phyloP scores from a whole-genome alignment of 1,140 invertebrate genomes.

The Ectropis grisescens region DNA sequence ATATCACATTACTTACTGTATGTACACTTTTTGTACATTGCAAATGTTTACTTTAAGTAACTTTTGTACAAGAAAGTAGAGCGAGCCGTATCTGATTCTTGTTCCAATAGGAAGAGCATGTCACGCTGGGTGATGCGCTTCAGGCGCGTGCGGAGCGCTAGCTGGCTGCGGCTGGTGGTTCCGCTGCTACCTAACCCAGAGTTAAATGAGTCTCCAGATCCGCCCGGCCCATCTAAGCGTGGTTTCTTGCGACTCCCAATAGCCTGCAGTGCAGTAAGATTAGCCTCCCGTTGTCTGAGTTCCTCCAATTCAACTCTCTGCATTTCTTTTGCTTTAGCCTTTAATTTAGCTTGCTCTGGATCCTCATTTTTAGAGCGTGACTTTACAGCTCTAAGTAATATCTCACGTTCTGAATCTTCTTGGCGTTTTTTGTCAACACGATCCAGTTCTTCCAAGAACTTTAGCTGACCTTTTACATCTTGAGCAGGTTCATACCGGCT shows the following conservation, averaged over 20 bases:
- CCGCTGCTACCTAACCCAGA: too few relatives aligned
- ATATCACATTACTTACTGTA: too few relatives aligned
- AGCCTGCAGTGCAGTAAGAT: conserved; percentile 94
- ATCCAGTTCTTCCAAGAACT: conserved; percentile 97
- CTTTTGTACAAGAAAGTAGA: conserved; percentile 87
- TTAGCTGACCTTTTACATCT: conserved; percentile 93
- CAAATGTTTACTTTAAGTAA: conserved; percentile 83
- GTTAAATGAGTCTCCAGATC: conserved; percentile 4
- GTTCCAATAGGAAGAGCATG: conserved; percentile 91
- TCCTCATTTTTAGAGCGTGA: conserved; percentile 97
- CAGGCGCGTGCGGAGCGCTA: conserved; percentile 74
- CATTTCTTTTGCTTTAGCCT: conserved; percentile 94
- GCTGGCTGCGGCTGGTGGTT: conserved; percentile 50
- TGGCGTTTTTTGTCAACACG: conserved; percentile 93
- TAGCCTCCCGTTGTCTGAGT: conserved; percentile 92
- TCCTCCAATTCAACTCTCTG: conserved; percentile 97
- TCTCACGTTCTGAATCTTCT: conserved; percentile 94
- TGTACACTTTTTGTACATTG: too few relatives aligned
- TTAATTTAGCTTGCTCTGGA: conserved; percentile 96
- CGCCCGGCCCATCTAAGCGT: conserved; percentile 76
- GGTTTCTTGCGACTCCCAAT: conserved; percentile 96
- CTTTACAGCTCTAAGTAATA: conserved; percentile 92
- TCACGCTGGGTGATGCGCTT: conserved; percentile 94
- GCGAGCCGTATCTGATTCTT: conserved; percentile 88
- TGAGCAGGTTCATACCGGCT: conserved; percentile 89